Conservation (phyloP, 2,797 vertebrate genomes). For the Oryzias dopingdopingensis region DNA sequence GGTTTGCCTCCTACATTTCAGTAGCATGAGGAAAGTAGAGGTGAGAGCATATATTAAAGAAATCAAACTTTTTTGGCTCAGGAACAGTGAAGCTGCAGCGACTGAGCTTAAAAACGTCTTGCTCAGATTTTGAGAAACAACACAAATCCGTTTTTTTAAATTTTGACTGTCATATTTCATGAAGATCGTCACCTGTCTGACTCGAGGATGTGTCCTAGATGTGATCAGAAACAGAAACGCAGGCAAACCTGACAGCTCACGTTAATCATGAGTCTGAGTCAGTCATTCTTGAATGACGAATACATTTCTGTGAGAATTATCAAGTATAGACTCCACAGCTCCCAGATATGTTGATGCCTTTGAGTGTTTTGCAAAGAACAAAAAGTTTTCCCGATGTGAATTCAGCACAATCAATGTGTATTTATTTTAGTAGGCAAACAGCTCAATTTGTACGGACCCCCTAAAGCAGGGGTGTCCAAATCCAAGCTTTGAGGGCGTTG, state of each 20-base stretch:
- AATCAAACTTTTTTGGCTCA: conserved; percentile 25
- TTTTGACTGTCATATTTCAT: conserved; percentile 26
- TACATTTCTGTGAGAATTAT: neutral
- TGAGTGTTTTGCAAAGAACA: too few species aligned
- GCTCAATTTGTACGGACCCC: too few species aligned
- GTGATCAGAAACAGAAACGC: conserved; percentile 8
- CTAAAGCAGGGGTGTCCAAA: too few species aligned
- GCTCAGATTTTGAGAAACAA: conserved; percentile 21
- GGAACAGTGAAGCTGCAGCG: conserved; percentile 20
- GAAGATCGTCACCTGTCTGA: conserved; percentile 22
- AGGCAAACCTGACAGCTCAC: neutral
- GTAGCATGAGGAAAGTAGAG: conserved; percentile 33
- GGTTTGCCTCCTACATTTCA: conserved; percentile 31
- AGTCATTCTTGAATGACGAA: conserved; percentile 8
- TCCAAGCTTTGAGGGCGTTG: too few species aligned
- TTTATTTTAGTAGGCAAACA: too few species aligned
- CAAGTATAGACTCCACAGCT: neutral
- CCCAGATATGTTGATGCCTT: too few species aligned
- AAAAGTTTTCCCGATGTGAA: too few species aligned
- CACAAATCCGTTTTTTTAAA: conserved; percentile 10
- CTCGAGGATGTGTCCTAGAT: conserved; percentile 15
- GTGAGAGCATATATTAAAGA: conserved; percentile 29
- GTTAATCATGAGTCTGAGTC: neutral
- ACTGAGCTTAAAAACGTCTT: conserved; percentile 23
- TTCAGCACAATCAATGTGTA: too few species aligned